A percentile compares a stretch with the other conserved stretches of the same genome.
Evolutionary conservation across 1,140 invertebrate genomes (phyloP).

Genomic region (Penaeus japonicus): DNA sequence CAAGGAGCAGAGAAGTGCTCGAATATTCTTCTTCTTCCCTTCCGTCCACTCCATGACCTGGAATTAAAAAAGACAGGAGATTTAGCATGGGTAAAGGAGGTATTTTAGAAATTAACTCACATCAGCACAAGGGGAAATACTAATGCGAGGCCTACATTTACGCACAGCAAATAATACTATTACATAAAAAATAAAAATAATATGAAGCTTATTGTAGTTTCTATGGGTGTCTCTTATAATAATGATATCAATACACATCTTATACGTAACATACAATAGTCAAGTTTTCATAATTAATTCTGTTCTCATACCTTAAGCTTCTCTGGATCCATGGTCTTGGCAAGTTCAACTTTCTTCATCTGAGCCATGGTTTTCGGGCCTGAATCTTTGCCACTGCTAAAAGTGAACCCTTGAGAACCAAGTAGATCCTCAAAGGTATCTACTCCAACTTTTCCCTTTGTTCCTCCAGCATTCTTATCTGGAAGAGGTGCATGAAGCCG

Average conservation of each 20-base stretch:
- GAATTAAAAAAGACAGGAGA: conserved; percentile 43
- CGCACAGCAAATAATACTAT: no score
- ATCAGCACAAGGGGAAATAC: not conserved
- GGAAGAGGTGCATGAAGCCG: not conserved
- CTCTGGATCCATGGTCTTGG: conserved; percentile 89
- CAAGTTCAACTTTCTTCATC: conserved; percentile 88
- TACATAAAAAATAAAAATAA: no score
- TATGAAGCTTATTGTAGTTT: no score
- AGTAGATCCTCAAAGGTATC: conserved; percentile 91
- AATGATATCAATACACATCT: no score
- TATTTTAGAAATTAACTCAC: not conserved
- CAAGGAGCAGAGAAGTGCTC: conserved; percentile 92
- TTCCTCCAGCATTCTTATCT: conserved; percentile 7
- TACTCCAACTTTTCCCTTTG: conserved; percentile 58
- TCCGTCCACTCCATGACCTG: conserved; percentile 84
- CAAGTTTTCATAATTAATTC: not conserved
- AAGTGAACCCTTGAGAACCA: conserved; percentile 86
- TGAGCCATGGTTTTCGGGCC: conserved; percentile 90
- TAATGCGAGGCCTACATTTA: not conserved
- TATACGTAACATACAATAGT: no score
- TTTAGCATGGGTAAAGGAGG: not conserved
- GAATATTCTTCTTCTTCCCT: conserved; percentile 95
- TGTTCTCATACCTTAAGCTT: conserved; percentile 75
- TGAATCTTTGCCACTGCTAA: conserved; percentile 73
- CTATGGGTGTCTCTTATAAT: not conserved